A percentile compares a stretch with the other conserved stretches of the same genome.
These are phyloP conservation scores for Canis aureus DNA, from an alignment of 2,113 vertebrate species.

Conservation along the genomic window DNA sequence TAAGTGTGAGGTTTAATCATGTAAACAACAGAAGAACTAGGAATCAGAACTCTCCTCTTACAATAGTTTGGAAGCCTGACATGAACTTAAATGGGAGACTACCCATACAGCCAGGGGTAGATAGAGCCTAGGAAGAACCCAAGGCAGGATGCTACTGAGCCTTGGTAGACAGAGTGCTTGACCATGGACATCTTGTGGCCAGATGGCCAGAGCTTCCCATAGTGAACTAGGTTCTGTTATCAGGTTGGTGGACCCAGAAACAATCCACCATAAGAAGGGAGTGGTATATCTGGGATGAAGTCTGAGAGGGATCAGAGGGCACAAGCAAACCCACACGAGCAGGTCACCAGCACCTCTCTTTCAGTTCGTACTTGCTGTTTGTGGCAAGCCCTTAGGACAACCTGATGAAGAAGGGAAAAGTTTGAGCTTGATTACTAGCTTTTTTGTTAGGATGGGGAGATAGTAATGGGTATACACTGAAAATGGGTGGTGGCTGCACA, in stretches of 20 bases:
- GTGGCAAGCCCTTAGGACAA: background rate
- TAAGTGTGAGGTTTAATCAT: background rate
- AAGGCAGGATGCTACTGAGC: background rate
- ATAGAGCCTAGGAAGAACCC: background rate
- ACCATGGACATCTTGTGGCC: background rate
- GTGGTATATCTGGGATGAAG: background rate
- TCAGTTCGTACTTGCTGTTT: background rate
- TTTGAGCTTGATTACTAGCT: background rate
- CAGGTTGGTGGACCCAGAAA: background rate
- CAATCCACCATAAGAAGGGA: background rate
- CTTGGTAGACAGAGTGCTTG: background rate
- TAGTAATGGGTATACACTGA: background rate
- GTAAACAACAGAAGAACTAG: background rate
- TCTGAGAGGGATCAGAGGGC: background rate
- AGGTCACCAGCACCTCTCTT: background rate
- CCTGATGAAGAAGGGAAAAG: background rate
- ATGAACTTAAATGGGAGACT: background rate
- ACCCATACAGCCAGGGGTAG: too few species aligned
- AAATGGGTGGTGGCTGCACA: background rate
- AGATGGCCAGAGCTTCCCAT: background rate
- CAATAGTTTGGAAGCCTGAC: background rate
- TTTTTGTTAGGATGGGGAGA: background rate
- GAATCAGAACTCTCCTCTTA: background rate
- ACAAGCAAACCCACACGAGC: background rate
- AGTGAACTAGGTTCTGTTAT: background rate